Conservation (phyloP, 2,797 vertebrate genomes). For the Pipistrellus pipistrellus region DNA sequence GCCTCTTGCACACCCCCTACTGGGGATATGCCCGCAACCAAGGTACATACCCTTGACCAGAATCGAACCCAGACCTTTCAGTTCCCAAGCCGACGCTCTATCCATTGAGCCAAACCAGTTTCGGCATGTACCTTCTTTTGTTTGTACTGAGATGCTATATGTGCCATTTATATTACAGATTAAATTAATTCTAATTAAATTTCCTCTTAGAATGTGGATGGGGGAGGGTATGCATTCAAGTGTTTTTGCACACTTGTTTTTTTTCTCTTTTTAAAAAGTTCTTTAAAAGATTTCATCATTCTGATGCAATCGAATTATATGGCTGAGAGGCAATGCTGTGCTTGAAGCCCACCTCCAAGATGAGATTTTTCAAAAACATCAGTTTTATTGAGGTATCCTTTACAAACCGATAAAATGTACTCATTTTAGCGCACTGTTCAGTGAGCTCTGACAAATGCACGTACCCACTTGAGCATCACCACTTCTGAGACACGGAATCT, state of each 20-base stretch:
- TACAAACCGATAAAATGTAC: not conserved
- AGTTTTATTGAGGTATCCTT: not conserved
- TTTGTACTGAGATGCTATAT: not conserved
- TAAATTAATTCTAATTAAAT: constrained; percentile 51
- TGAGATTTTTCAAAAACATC: not conserved
- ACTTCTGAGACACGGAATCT: not conserved
- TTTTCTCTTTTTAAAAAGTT: not conserved
- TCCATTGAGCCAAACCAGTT: no score
- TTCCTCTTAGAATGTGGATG: not conserved
- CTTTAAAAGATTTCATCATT: not conserved
- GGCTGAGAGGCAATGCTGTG: not conserved
- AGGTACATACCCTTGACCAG: no score
- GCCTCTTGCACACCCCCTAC: no score
- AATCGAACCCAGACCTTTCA: no score
- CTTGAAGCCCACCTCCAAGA: not conserved
- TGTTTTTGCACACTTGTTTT: not conserved
- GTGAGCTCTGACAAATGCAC: not conserved
- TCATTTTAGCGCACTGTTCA: not conserved
- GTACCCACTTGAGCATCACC: not conserved
- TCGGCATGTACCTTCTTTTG: not conserved
- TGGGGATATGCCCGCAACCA: no score
- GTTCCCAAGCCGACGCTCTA: no score
- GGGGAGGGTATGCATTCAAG: not conserved
- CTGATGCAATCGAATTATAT: not conserved
- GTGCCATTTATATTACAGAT: not conserved